A percentile compares a stretch with the other conserved stretches of the same genome.
phyloP scores from a whole-genome alignment of 2,113 vertebrate genomes.

The Burhinus bistriatus region DNA sequence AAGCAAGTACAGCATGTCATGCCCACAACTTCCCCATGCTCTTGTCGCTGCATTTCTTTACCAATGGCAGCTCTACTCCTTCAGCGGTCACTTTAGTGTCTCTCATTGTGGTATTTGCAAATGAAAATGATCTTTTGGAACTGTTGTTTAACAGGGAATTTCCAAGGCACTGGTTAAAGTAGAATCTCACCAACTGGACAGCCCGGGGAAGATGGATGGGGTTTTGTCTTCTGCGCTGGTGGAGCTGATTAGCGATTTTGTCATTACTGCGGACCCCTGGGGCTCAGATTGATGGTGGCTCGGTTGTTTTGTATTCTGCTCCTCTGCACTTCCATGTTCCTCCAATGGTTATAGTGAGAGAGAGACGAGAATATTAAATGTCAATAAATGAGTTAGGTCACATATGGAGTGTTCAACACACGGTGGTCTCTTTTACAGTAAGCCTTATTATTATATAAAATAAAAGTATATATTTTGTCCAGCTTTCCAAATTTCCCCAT shows the following conservation, averaged over 20 bases:
- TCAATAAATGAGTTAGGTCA: not conserved
- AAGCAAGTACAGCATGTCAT: fast-evolving
- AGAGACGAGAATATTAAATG: conserved; percentile 10
- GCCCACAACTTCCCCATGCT: not conserved
- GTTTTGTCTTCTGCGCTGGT: not conserved
- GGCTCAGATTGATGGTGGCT: not conserved
- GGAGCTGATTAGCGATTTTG: not conserved
- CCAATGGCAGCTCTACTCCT: not conserved
- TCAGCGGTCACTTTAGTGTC: not conserved
- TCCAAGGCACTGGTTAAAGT: not conserved
- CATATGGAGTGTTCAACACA: not conserved
- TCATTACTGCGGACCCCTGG: not conserved
- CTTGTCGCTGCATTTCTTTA: not conserved
- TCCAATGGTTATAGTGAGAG: not conserved
- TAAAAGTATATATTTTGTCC: not conserved
- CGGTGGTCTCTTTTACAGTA: not conserved
- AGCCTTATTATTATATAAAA: not conserved
- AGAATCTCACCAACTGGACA: not conserved
- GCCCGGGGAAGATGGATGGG: not conserved
- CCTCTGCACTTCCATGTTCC: not conserved
- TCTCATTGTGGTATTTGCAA: not conserved
- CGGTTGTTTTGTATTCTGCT: not conserved
- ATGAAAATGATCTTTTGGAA: not conserved
- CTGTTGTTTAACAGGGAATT: not conserved
- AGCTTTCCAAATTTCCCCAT: not conserved